phyloP scores from a whole-genome alignment of 1,140 invertebrate species.

The Anadara kagoshimensis region DNA sequence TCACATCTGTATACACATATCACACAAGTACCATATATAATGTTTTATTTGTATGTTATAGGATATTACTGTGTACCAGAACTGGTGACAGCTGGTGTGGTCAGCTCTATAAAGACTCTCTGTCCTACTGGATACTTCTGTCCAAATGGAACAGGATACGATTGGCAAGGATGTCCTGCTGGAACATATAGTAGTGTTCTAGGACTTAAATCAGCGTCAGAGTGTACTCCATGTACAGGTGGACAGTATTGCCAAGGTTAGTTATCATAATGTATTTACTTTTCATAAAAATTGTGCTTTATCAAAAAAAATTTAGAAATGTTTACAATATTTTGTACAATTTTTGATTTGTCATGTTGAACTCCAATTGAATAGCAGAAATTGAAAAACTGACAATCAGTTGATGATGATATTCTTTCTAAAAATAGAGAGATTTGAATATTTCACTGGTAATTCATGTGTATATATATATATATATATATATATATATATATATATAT shows the following conservation, averaged over 20 bases:
- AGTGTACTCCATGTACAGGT: conserved; percentile 65
- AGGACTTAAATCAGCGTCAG: conserved; percentile 49
- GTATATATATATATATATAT: too few species aligned
- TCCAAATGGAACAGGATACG: conserved; percentile 67
- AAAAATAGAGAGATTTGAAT: too few species aligned
- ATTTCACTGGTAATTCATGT: too few species aligned
- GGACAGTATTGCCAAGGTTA: conserved; percentile 64
- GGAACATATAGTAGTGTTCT: conserved; percentile 65
- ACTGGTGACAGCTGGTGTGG: conserved; percentile 49
- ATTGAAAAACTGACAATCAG: too few species aligned
- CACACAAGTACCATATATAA: not conserved
- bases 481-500: too few species aligned
- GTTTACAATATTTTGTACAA: not conserved
- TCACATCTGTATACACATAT: too few species aligned
- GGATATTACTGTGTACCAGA: conserved; percentile 70
- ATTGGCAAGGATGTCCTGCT: conserved; percentile 67
- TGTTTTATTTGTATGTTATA: conserved; percentile 29
- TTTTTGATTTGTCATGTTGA: not conserved
- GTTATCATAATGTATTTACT: not conserved
- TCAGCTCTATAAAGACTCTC: conserved; percentile 43
- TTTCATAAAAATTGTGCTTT: not conserved
- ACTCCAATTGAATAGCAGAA: too few species aligned
- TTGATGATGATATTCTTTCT: too few species aligned
- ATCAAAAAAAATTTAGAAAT: not conserved
- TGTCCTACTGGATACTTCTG: conserved; percentile 69